Conservation (phyloP, 2,797 vertebrate genomes). For the Echiichthys vipera region DNA sequence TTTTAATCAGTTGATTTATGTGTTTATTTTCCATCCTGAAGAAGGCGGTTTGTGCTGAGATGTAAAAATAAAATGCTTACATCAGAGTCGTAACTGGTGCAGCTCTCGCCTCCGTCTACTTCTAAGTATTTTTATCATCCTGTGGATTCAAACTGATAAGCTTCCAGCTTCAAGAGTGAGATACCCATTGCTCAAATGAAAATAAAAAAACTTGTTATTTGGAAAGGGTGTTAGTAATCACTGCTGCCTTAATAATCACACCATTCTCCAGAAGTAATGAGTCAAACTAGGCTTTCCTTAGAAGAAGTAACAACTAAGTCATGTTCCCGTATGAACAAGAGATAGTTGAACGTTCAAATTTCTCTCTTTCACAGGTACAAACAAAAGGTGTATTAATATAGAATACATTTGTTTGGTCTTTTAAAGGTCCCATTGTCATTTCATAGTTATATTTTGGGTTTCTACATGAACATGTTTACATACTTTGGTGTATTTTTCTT, state of each 20-base stretch:
- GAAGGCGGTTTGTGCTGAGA: conserved; percentile 15
- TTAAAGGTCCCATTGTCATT: too few relatives aligned
- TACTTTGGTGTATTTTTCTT: too few relatives aligned
- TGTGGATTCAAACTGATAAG: conserved; percentile 13
- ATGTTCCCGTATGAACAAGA: not conserved
- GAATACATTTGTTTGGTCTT: not conserved
- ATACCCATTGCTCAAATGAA: not conserved
- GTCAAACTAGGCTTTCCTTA: conserved; percentile 1
- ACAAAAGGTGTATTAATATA: not conserved
- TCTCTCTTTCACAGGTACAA: not conserved
- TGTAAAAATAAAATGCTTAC: conserved; percentile 54
- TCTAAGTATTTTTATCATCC: conserved; percentile 26
- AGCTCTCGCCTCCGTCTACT: conserved; percentile 44
- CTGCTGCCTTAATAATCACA: not conserved
- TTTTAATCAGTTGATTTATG: not conserved
- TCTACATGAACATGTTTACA: too few relatives aligned
- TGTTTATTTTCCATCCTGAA: conserved; percentile 2
- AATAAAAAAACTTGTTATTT: not conserved
- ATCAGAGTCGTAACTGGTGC: conserved; percentile 31
- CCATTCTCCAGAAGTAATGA: conserved; percentile 7
- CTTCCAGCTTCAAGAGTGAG: not conserved
- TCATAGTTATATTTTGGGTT: too few relatives aligned
- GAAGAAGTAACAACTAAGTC: not conserved
- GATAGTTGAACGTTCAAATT: too few relatives aligned
- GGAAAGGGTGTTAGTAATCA: not conserved